Evolutionary conservation across 2,888 invertebrate species (phyloP), one percentile per base, ranked within the genome.

Genomic region (Xestia ashworthii): DNA sequence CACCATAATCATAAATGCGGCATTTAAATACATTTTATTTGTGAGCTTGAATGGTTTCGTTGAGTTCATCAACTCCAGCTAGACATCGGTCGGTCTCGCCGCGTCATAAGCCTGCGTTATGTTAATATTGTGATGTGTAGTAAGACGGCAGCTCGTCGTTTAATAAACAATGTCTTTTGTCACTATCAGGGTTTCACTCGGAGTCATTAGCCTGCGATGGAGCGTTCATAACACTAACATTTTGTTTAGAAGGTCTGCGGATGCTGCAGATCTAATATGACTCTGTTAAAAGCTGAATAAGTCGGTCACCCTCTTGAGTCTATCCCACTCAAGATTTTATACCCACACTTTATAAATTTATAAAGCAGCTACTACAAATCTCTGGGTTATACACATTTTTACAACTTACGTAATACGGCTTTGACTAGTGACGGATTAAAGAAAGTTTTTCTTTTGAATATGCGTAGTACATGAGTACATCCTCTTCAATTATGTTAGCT

Each of bases 161-260:
- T 41, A 44, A 22, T 25, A 22, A 60, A 62, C 58, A 41, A 64
- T 69, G 48, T 25, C 19, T 60, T 65, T 80, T 50, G 44, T 64
- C 32, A 60, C 65, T 69, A n/a, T 32, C 55, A 44, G 68, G 67
- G 58, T 41, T 81, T 65, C 68, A 58, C 55, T 48, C 22, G 5
- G 22, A 72, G 68, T 73, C 53, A 38, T 68, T 80, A 41, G 25
- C 62, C 67, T 55, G 22, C 16, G 11, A 48, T 41, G 48, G 3
- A 14, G 9, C 32, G 19, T 53, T 44, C n/a, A 32, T n/a, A 14
- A 46, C 48, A 16, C 19, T 6, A 44, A 41, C 22, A 55, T n/a
- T 55, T 41, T 16, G 19, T 60, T 60, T 60, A 32, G 16, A 8
- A 55, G 22, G 58, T 41, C 19, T 55, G 25, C 38, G 16, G 65